phyloP scores from a whole-genome alignment of 2,888 invertebrate genomes.

The Lobophora halterata region DNA sequence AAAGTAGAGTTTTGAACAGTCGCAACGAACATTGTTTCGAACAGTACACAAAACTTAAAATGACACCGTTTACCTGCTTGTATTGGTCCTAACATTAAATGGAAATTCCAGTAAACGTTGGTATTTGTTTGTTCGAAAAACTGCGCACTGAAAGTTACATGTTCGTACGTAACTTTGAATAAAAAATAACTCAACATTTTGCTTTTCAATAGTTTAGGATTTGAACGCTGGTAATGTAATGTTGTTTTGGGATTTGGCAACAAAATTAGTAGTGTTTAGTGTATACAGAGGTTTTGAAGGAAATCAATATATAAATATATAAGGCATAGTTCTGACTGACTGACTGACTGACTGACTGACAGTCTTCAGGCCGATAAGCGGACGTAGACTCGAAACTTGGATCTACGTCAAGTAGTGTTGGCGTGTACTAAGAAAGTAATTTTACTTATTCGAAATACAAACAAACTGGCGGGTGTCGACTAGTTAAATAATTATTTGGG shows the following conservation, averaged over 20 bases:
- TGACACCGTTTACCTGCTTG: constrained; percentile 23
- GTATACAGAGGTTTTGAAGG: too few species aligned
- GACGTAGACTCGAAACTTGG: too few species aligned
- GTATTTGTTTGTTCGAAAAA: constrained; percentile 19
- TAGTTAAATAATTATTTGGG: constrained; percentile 14
- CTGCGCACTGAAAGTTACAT: constrained; percentile 19
- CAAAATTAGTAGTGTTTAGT: constrained; percentile 10
- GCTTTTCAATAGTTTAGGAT: constrained; percentile 17
- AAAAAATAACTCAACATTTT: constrained; percentile 19
- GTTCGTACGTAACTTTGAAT: too few species aligned
- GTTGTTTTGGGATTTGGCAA: constrained; percentile 19
- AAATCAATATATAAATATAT: too few species aligned
- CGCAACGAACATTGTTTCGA: constrained; percentile 28
- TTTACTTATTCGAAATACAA: too few species aligned
- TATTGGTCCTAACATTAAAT: constrained; percentile 18
- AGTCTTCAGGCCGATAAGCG: too few species aligned
- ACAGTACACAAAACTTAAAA: constrained; percentile 29
- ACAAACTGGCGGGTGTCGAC: too few species aligned
- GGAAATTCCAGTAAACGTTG: constrained; percentile 14
- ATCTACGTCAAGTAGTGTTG: too few species aligned
- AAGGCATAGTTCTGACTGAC: too few species aligned
- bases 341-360: too few species aligned
- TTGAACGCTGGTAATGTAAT: constrained; percentile 13
- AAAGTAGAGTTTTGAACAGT: constrained; percentile 25
- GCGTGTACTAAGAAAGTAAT: too few species aligned